These are phyloP conservation scores for Ellobius talpinus DNA, from an alignment of 2,113 vertebrate genomes.

Conservation along the genomic window DNA sequence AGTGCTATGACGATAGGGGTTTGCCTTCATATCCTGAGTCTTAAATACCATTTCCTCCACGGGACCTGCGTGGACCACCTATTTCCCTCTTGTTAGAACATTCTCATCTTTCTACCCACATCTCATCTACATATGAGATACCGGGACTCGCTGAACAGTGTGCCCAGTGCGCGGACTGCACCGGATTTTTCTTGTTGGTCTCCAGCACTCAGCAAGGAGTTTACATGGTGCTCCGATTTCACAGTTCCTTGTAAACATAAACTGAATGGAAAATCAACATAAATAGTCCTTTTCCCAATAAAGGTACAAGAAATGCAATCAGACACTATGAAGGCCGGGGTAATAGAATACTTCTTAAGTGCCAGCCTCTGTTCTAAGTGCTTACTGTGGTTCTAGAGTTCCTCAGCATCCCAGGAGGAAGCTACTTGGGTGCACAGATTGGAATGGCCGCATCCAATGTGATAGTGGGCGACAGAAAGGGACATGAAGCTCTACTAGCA, in stretches of 20 bases:
- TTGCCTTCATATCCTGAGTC: too few species aligned
- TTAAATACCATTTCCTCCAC: background rate
- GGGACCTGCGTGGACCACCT: background rate
- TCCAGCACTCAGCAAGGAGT: background rate
- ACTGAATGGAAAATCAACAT: background rate
- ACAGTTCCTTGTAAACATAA: slow-evolving; percentile 1
- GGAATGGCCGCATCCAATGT: background rate
- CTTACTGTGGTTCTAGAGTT: background rate
- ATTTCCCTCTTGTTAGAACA: background rate
- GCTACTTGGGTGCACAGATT: background rate
- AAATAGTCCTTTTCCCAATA: background rate
- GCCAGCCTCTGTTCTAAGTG: background rate
- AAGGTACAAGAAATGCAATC: background rate
- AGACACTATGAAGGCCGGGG: background rate
- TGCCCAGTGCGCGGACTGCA: background rate
- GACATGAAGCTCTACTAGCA: background rate
- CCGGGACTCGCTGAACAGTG: background rate
- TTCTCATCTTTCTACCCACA: background rate
- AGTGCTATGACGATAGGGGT: background rate
- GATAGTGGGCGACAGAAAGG: background rate
- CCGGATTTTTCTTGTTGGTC: background rate
- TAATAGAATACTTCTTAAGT: background rate
- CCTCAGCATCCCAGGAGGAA: background rate
- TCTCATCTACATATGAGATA: background rate
- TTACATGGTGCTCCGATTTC: background rate